phyloP scores from a whole-genome alignment of 2,113 vertebrate species.

The human (Homo sapiens) region GRCh38 chr17:29331001-29331500 shows the following conservation, averaged over 20 bases:
- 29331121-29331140: conserved; percentile 15
- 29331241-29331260: conserved; percentile 73
- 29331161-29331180: background rate
- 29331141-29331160: background rate
- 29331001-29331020: background rate
- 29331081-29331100: background rate
- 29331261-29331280: conserved; percentile 60
- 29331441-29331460: conserved; percentile 41
- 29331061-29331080: background rate
- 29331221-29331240: conserved; percentile 45
- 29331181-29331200: conserved; percentile 10
- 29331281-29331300: conserved; percentile 80
- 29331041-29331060: background rate
- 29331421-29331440: conserved; percentile 30
- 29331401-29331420: background rate
- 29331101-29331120: background rate
- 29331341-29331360: conserved; percentile 59
- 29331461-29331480: background rate
- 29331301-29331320: conserved; percentile 82
- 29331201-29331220: background rate
- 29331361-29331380: conserved; percentile 47
- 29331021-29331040: background rate
- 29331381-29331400: background rate
- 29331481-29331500: conserved; percentile 9
- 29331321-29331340: conserved; percentile 78